Conservation (phyloP, 2,888 invertebrate genomes). For the Margaritifera margaritifera region DNA sequence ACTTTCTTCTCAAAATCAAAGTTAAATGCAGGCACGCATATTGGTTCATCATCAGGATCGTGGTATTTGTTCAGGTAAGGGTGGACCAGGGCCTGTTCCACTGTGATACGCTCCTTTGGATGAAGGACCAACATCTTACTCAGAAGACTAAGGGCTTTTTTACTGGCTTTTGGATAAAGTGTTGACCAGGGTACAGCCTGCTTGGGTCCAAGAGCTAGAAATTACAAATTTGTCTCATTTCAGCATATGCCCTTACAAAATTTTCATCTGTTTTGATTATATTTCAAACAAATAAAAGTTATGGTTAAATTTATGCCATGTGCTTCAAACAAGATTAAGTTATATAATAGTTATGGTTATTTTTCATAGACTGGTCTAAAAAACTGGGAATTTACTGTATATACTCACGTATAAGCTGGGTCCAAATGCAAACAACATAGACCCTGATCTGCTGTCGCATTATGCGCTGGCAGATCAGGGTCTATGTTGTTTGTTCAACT, state of each 20-base stretch:
- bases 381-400: too few relatives aligned
- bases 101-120: slow-evolving; percentile 72
- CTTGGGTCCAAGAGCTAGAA: slow-evolving; percentile 55
- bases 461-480: too few relatives aligned
- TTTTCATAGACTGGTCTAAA: too few relatives aligned
- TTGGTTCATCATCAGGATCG: slow-evolving; percentile 73
- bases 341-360: too few relatives aligned
- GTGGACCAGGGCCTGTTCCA: slow-evolving; percentile 72
- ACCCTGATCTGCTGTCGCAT: too few relatives aligned
- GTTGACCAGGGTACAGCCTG: slow-evolving; percentile 68
- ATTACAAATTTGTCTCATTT: background rate
- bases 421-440: too few relatives aligned
- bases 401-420: too few relatives aligned
- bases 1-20: slow-evolving; percentile 72
- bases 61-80: slow-evolving; percentile 74
- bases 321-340: too few relatives aligned
- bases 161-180: slow-evolving; percentile 72
- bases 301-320: background rate
- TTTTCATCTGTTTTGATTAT: too few relatives aligned
- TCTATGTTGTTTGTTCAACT: too few relatives aligned
- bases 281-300: background rate
- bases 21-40: slow-evolving; percentile 69
- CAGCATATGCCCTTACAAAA: too few relatives aligned
- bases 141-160: slow-evolving; percentile 70
- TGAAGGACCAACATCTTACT: slow-evolving; percentile 69